Evolutionary conservation across 2,113 vertebrate genomes (phyloP).

Genomic region (Synchiropus splendidus): DNA sequence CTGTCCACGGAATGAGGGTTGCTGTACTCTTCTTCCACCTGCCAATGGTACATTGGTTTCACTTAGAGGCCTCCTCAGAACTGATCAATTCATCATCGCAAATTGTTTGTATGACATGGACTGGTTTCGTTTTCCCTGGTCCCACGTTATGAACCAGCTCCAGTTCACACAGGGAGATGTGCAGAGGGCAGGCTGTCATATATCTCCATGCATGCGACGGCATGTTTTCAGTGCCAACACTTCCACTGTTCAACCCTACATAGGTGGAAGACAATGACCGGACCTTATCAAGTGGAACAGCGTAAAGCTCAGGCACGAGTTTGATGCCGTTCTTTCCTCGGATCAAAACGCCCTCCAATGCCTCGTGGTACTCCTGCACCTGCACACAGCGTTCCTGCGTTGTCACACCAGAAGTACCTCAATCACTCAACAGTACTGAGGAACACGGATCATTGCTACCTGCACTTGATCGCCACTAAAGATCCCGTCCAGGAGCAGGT

Average conservation of each 20-base stretch:
- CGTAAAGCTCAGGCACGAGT: constrained; percentile 88
- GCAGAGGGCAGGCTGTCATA: no score
- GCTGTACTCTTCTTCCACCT: constrained; percentile 90
- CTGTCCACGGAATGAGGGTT: constrained; percentile 89
- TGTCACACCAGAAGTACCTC: no score
- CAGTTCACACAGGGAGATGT: no score
- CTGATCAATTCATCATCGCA: neutral
- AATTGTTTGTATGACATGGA: neutral
- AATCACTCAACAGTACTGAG: no score
- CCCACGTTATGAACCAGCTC: no score
- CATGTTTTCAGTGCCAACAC: no score
- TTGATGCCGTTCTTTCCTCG: constrained; percentile 84
- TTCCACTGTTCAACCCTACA: no score
- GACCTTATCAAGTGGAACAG: constrained; percentile 87
- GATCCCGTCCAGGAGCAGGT: constrained; percentile 89
- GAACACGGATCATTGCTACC: constrained; percentile 57
- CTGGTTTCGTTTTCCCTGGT: no score
- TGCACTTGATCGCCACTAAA: constrained; percentile 83
- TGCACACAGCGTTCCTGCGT: constrained; percentile 35
- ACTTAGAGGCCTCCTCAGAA: no score
- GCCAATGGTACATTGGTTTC: constrained; percentile 6
- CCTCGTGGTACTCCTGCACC: constrained; percentile 92
- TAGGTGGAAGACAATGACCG: neutral
- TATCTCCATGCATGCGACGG: no score
- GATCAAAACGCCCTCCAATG: constrained; percentile 87